Conservation (phyloP, 92 coral and sea anemone genomes). For the Palythoa caribaeorum region DNA sequence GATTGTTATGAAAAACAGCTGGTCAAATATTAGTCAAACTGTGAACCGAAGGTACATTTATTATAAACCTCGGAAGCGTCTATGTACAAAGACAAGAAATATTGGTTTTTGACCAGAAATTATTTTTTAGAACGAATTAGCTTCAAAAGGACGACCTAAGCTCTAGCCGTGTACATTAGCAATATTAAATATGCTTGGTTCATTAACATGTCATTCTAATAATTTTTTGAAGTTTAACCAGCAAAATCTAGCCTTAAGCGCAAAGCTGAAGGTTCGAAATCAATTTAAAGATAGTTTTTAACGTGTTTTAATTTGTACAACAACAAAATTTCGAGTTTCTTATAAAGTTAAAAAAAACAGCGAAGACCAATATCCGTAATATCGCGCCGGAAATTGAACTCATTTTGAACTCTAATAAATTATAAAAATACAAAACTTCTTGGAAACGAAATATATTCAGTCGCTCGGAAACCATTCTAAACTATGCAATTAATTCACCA, state of each 20-base stretch:
- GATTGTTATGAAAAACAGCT: constrained; percentile 24
- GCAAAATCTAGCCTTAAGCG: too few species aligned
- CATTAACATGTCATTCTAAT: too few species aligned
- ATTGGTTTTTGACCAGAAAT: too few species aligned
- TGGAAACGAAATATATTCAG: constrained; percentile 89
- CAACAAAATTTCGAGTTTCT: background rate
- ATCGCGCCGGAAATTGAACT: constrained; percentile 49
- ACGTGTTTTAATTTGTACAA: background rate
- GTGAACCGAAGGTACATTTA: background rate
- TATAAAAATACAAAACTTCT: constrained; percentile 36
- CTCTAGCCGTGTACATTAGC: too few species aligned
- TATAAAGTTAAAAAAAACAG: background rate
- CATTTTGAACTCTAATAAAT: constrained; percentile 13
- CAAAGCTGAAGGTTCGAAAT: too few species aligned
- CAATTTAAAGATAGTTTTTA: background rate
- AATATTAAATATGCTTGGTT: too few species aligned
- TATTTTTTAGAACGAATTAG: background rate
- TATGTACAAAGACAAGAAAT: background rate
- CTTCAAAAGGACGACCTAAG: background rate
- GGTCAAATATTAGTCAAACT: constrained; percentile 15
- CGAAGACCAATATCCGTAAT: background rate
- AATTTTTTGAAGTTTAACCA: too few species aligned
- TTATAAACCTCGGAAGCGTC: background rate
- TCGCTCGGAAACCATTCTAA: constrained; percentile 86
- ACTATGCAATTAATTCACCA: constrained; percentile 72